Conservation (phyloP, 2,888 invertebrate genomes). For the Macaria liturata region DNA sequence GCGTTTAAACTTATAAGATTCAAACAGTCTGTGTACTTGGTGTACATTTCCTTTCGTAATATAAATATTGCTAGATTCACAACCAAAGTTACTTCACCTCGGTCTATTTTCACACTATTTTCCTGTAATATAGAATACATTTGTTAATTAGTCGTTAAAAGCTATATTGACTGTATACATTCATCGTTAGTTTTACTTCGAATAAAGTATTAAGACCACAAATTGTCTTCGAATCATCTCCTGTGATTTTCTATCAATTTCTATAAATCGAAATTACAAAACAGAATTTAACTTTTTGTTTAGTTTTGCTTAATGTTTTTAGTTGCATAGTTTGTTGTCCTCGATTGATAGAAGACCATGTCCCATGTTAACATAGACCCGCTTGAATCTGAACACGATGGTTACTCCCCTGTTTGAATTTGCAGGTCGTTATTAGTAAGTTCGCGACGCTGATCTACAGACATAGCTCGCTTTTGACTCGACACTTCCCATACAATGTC, state of each 20-base stretch:
- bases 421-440: slow-evolving; percentile 83
- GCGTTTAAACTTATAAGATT: not conserved
- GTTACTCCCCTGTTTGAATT: slow-evolving; percentile 79
- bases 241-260: slow-evolving; percentile 41
- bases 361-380: slow-evolving; percentile 28
- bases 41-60: slow-evolving; percentile 4
- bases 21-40: slow-evolving; percentile 1
- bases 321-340: slow-evolving; percentile 29
- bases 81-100: slow-evolving; percentile 13
- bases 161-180: slow-evolving; percentile 12
- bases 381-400: slow-evolving; percentile 51
- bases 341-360: slow-evolving; percentile 40
- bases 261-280: slow-evolving; percentile 8
- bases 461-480: slow-evolving; percentile 67
- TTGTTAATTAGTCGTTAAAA: slow-evolving; percentile 13
- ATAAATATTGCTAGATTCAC: slow-evolving; percentile 18
- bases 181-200: slow-evolving; percentile 15
- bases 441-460: slow-evolving; percentile 70
- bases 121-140: slow-evolving; percentile 7
- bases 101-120: slow-evolving; percentile 15
- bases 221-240: slow-evolving; percentile 26
- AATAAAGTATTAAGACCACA: slow-evolving; percentile 16
- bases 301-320: slow-evolving; percentile 8
- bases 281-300: not conserved
- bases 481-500: slow-evolving; percentile 59